Base-by-base conservation (phyloP, 2,797 vertebrate species). In the Acanthopagrus latus region DNA sequence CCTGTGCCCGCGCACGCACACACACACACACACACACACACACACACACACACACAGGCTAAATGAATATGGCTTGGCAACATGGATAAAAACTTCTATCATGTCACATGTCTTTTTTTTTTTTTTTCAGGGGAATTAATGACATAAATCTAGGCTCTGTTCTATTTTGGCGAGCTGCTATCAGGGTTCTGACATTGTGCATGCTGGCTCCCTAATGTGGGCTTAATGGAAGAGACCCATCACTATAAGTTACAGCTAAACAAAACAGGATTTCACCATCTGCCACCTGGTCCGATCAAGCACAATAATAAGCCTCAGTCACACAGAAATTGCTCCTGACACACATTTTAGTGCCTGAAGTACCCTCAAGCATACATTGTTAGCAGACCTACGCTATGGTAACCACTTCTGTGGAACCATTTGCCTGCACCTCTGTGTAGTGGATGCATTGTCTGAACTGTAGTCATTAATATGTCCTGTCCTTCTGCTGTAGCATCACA, bases 191-290 rank as follows among this genome's bases (percentile, higher is more conserved):
- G 14, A 18, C 33, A 11, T 55, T 25, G 46, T 58, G 25, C 38
- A 25, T 55, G 27, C 38, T 55, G 60, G 47, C 68, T 86, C 66
- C 20, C 46, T 59, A 56, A 21, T 21, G 46, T 44, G 21, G 47
- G 47, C 52, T 72, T 64, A 65, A 59, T 59, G n/a, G 20, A 74
- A 72, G 43, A n/a, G 16, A 71, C 9, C n/a, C 57, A 2, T 62
- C 25, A 23, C 57, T 60, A 62, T 58, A 65, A 66, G 63, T 65
- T 62, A 65, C 67, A 72, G 9, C 25, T 25, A 3, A 46, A 65
- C 5, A 65, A 52, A 41, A 52, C 2, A 64, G 18, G 16, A 29
- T 33, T 57, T 63, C 23, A 60, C 23, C 21, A 54, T 65, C 44
- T 51, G 51, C 56, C 57, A 56, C n/a, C 50, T 63, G 4, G 9